A percentile compares a stretch with the other conserved stretches of the same genome.
Conservation (phyloP, 2,113 vertebrate genomes). For the Atherinomorus stipes region DNA sequence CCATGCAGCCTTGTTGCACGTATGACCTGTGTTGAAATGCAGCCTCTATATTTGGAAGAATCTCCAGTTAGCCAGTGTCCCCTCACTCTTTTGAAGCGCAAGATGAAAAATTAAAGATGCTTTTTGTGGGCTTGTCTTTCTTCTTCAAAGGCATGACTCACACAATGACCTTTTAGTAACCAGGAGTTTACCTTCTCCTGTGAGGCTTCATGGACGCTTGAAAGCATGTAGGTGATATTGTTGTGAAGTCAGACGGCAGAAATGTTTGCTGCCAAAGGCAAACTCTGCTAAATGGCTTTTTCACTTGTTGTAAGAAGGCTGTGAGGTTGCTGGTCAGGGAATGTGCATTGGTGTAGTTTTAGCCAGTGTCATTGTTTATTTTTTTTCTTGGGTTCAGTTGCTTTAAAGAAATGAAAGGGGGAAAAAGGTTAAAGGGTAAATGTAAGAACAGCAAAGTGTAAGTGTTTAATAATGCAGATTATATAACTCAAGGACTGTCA, state of each 20-base stretch:
- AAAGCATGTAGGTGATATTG: constrained; percentile 28
- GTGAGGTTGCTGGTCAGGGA: neutral
- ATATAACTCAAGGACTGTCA: too few species aligned
- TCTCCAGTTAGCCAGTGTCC: constrained; percentile 50
- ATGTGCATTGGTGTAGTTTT: too few species aligned
- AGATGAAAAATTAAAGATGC: constrained; percentile 69
- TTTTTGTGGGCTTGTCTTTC: constrained; percentile 69
- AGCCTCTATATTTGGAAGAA: constrained; percentile 64
- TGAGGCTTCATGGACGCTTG: constrained; percentile 34
- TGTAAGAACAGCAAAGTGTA: too few species aligned
- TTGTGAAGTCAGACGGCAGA: constrained; percentile 27
- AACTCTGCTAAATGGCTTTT: constrained; percentile 7
- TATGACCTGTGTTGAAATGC: constrained; percentile 28
- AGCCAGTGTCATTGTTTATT: too few species aligned
- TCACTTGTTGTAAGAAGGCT: neutral
- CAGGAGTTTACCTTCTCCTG: constrained; percentile 53
- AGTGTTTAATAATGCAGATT: too few species aligned
- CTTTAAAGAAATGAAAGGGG: too few species aligned
- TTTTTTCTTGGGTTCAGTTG: too few species aligned
- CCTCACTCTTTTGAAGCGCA: constrained; percentile 60
- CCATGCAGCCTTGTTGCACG: constrained; percentile 4
- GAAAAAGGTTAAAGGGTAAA: too few species aligned
- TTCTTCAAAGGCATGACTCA: constrained; percentile 80
- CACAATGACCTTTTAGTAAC: constrained; percentile 65
- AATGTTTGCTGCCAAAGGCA: constrained; percentile 4